Evolutionary conservation across 2,113 vertebrate genomes (phyloP).

Genomic region (Chrysochloris asiatica): DNA sequence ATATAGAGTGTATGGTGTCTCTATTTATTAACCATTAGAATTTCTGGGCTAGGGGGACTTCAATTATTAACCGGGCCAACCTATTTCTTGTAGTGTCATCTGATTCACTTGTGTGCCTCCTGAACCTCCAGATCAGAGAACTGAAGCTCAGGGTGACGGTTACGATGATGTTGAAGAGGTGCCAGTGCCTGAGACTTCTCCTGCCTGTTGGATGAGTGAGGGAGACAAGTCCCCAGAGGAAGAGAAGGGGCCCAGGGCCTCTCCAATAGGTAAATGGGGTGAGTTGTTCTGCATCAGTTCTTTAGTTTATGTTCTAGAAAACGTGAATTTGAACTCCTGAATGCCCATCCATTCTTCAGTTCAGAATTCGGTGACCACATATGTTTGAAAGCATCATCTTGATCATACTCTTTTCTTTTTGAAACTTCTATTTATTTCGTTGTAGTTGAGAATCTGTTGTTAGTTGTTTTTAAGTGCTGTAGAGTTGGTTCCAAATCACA

Average conservation of each 20-base stretch:
- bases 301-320: neutral
- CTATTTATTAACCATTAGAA: neutral
- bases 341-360: neutral
- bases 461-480: too few relatives aligned
- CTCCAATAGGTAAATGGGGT: neutral
- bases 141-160: neutral
- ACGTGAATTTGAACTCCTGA: neutral
- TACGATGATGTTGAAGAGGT: neutral
- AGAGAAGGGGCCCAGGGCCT: neutral
- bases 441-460: too few relatives aligned
- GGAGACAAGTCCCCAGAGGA: neutral
- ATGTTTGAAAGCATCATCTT: neutral
- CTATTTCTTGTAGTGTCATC: neutral
- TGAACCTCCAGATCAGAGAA: neutral
- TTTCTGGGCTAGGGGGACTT: neutral
- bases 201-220: neutral
- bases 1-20: neutral
- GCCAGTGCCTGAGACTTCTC: neutral
- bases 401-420: too few relatives aligned
- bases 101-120: neutral
- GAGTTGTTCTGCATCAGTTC: neutral
- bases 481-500: too few relatives aligned
- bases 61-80: neutral
- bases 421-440: too few relatives aligned
- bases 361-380: neutral